Base-by-base conservation (phyloP, 2,797 vertebrate species). In the Poeciliopsis gracilis region DNA sequence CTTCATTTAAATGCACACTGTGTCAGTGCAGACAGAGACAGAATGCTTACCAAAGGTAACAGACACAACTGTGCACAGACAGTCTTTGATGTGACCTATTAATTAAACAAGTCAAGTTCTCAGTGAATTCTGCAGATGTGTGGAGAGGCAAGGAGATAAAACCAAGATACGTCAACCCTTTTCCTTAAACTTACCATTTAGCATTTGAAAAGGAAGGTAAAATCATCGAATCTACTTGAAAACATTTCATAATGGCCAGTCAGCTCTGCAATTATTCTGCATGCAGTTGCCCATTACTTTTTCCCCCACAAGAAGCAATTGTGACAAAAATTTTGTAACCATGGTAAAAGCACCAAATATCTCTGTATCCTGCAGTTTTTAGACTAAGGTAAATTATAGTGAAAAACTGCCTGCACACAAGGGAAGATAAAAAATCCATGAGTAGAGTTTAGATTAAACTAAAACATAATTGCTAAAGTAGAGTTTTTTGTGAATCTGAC, bases 1-100 rank as follows among this genome's bases (percentile, higher is more conserved):
- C 18, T 75, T 75, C 28, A 75, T 63, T 75, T 75, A 63, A 46
- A 63, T 45, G 41, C 43, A 75, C 18, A 33, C 41, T 47, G 57
- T 46, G 30, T 63, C 43, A 75, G 25, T 11, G 38, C 53, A 28
- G 55, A 75, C 53, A 28, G 57, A 75, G 18, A 33, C 25, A 63
- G 3, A 75, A 59, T 45, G 18, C n/a, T 61, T 61, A 46, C 55
- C 38, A 46, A 46, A 57, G n/a, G 11, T 59, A 30, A 57, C 47
- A 43, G 38, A 59, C 10, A 30, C 4, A 28, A 61, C n/a, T 45
- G 16, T 28, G 46, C 13, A 55, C 36, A 53, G 47, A 57, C 13
- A 20, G 41, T 46, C 16, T 30, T 75, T 75, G 18, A 28, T 30
- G 4, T 1, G 2, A 28, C 41, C 11, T 10, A 43, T 61, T 46